phyloP scores from a whole-genome alignment of 1,140 invertebrate genomes.

The Magallana gigas region DNA sequence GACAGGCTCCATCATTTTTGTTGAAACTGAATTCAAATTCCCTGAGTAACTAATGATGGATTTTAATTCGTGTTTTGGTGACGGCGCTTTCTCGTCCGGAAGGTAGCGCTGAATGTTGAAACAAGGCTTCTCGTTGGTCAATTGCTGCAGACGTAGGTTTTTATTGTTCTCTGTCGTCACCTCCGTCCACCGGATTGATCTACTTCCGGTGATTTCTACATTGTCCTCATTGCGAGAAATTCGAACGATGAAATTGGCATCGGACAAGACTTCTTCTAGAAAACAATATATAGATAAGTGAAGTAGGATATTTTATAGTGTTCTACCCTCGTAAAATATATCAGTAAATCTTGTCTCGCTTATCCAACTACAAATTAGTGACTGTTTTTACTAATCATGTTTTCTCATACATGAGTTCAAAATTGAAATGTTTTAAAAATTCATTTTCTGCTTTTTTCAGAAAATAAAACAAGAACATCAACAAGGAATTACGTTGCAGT shows the following conservation, averaged over 20 bases:
- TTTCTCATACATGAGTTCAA: too few species aligned
- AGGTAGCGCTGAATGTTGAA: background rate
- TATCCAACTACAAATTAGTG: too few species aligned
- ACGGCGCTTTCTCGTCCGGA: background rate
- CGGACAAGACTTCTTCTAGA: background rate
- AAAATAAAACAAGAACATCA: too few species aligned
- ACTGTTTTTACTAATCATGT: too few species aligned
- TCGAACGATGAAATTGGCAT: background rate
- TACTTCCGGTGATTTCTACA: background rate
- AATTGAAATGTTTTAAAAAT: too few species aligned
- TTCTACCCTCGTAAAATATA: too few species aligned
- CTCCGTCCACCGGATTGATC: background rate
- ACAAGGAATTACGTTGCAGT: too few species aligned
- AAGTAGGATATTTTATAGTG: too few species aligned
- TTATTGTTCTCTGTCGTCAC: background rate
- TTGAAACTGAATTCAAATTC: background rate
- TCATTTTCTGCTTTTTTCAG: too few species aligned
- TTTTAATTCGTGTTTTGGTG: background rate
- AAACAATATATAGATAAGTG: background rate
- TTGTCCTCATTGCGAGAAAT: background rate
- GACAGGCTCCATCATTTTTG: slow-evolving; percentile 5
- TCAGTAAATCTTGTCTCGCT: too few species aligned
- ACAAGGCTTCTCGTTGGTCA: background rate
- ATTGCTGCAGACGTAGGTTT: background rate
- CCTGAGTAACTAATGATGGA: slow-evolving; percentile 4